A percentile compares a stretch with the other conserved stretches of the same genome.
phyloP scores from a whole-genome alignment of 2,888 invertebrate species.

The Plagiodera versicolora region DNA sequence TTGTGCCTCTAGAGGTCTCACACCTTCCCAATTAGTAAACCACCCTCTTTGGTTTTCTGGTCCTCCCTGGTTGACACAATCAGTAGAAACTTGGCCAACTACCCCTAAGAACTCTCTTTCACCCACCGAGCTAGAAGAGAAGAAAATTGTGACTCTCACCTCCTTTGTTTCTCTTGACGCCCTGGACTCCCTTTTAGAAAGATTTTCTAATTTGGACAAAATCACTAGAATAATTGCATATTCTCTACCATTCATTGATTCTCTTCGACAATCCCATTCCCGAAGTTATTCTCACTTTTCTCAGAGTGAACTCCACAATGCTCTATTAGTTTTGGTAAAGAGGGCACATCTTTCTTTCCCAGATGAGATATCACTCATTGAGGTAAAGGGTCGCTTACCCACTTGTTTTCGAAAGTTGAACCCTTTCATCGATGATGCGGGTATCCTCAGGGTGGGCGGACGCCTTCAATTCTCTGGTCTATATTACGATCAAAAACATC shows the following conservation, averaged over 20 bases:
- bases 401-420: neutral
- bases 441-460: neutral
- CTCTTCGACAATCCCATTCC: no score
- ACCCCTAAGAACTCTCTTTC: no score
- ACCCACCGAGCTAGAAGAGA: no score
- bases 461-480: neutral
- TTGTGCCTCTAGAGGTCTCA: neutral
- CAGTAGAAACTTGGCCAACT: neutral
- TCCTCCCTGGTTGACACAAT: neutral
- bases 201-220: neutral
- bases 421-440: neutral
- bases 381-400: neutral
- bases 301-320: neutral
- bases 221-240: neutral
- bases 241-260: neutral
- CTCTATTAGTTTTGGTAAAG: neutral
- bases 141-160: neutral
- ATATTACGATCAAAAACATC: conserved; percentile 7
- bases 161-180: neutral
- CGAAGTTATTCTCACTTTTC: neutral
- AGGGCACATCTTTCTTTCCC: neutral
- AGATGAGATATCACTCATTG: neutral
- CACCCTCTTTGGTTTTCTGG: neutral
- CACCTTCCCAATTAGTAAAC: neutral
- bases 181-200: neutral